phyloP scores from a whole-genome alignment of 2,113 vertebrate species.

The Gorilla gorilla region DNA sequence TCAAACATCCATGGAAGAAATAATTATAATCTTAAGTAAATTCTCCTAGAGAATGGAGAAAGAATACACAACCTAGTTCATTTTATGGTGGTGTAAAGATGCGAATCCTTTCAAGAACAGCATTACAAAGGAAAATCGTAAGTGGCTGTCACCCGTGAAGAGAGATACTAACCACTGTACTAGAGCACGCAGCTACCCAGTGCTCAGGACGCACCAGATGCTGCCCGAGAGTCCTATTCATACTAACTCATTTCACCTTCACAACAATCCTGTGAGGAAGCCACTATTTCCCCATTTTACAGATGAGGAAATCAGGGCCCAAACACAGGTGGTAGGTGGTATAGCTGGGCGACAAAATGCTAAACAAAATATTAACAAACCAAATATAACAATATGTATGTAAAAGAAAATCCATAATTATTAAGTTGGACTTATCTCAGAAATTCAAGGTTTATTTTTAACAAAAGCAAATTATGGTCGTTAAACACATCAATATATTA shows the following conservation, averaged over 20 bases:
- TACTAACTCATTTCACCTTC: background rate
- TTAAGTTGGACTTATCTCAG: background rate
- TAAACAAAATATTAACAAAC: background rate
- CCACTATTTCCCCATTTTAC: too few relatives aligned
- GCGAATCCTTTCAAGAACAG: background rate
- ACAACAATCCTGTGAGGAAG: too few relatives aligned
- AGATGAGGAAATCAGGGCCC: background rate
- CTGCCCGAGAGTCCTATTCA: background rate
- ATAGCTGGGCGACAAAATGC: background rate
- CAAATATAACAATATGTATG: too few relatives aligned
- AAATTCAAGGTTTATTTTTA: background rate
- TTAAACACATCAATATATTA: background rate
- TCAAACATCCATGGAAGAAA: background rate
- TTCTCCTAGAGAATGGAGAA: too few relatives aligned
- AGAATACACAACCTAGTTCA: too few relatives aligned
- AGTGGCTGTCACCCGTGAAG: rapidly evolving
- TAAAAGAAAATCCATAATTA: background rate
- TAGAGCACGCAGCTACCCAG: too few relatives aligned
- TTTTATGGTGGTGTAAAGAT: rapidly evolving
- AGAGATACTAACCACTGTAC: rapidly evolving
- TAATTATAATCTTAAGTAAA: rapidly evolving
- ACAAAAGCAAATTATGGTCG: background rate
- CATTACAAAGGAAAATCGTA: too few relatives aligned
- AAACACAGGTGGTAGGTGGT: background rate
- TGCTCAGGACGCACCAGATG: too few relatives aligned